Base-by-base conservation (phyloP, 2,113 vertebrate genomes). In the Podarcis muralis region DNA sequence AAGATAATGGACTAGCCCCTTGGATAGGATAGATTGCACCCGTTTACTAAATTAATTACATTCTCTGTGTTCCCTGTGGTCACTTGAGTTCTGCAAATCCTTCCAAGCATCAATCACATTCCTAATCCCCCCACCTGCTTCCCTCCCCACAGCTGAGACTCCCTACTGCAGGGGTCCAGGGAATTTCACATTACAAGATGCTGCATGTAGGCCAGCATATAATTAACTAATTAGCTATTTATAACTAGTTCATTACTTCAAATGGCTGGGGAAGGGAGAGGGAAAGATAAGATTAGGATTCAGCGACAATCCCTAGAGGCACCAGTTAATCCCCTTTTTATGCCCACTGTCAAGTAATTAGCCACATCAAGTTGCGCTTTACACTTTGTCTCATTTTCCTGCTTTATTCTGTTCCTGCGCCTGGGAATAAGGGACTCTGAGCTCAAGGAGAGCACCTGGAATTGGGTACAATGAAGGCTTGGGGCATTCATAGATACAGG, bases 171-270 rank as follows among this genome's bases (percentile, higher is more conserved):
- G 27, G 87, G 88, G 86, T 48, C 90, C 81, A 53, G 84, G 89
- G 86, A 95, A 83, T 94, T 95, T 92, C 91, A 89, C 87, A 68
- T 84, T 75, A 87, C 90, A 93, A 93, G 78, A 85, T 37, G 57
- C 92, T 93, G 94, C 92, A 92, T 87, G 68, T 93, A 95, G 91
- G 90, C 87, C 86, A 93, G 81, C 79, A 94, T 96, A 91, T 96
- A 96, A 96, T 96, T 94, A 96, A 93, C 94, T 96, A 96, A 97
- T 97, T 96, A 97, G 92, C 88, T 92, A 95, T 94, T 96, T 93
- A 92, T 92, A 96, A 93, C 27, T 81, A 95, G 91, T 90, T 93
- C 91, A 92, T 95, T 90, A 83, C 87, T 93, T 95, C 88, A 16
- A 20, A 90, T 84, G 78, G 81, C 66, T 90, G 85, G 87, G 27